Base-by-base conservation (phyloP, 2,888 invertebrate genomes). In the Hirtodrosophila duncani region DNA sequence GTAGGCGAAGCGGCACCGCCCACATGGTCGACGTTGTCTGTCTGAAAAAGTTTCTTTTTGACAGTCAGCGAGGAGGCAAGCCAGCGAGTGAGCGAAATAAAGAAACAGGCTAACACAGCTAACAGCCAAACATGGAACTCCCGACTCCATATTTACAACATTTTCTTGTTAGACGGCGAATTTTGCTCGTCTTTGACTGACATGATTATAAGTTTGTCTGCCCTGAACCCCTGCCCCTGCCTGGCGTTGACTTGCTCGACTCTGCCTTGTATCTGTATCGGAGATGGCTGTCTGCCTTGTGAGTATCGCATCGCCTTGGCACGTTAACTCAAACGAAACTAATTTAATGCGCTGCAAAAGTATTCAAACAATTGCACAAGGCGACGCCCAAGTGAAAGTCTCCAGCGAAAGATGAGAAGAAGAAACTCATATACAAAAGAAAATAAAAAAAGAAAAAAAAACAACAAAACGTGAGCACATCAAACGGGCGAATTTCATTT, bases 321-420 rank as follows among this genome's bases (percentile, higher is more conserved):
- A 78, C 72, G 79, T 81, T 72, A 81, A 81, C 80, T 82, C 80
- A 81, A 81, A 81, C 81, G 80, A 81, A 82, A 82, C 80, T 81
- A 81, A 81, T 81, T 81, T 81, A 69, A 67, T 80, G 75, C 74
- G 74, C 74, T 80, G 77, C 74, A 81, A 72, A 77, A 78, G 77
- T 78, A 77, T 77, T 77, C 81, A 81, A 77, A 80, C 81, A 77
- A 77, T 77, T 77, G 75, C 69, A 77, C 72, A 77, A 72, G 74
- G 74, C 80, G 78, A 71, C 78, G 71, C 69, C 74, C 78, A 72
- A 72, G 64, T 72, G 66, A 77, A 72, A 67, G 77, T 29, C n/a
- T 59, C 53, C 14, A 44, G 34, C 34, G 16, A 37, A 56, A 41
- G 36, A 27, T n/a, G n/a, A n/a, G n/a, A n/a, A n/a, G n/a, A n/a